Conservation (phyloP, 1,140 invertebrate species). For the Magallana angulata region DNA sequence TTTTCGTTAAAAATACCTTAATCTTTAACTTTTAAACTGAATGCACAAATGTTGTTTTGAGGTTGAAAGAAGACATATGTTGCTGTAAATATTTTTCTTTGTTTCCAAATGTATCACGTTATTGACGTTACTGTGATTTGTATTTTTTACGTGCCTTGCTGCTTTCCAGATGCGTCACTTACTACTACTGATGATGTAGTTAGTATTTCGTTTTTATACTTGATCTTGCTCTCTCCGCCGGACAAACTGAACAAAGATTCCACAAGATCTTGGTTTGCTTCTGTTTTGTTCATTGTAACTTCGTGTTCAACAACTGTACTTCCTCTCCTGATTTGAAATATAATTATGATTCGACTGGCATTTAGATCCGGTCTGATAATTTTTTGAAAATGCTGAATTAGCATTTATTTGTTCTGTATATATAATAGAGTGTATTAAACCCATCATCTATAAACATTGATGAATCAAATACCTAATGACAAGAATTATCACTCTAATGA, state of each 20-base stretch:
- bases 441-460: too few relatives aligned
- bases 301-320: conserved; percentile 13
- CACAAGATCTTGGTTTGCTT: not conserved
- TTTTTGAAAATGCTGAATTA: too few relatives aligned
- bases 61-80: not conserved
- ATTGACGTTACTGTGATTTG: not conserved
- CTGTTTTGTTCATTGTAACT: not conserved
- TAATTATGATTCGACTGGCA: not conserved
- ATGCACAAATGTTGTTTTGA: not conserved
- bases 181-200: too few relatives aligned
- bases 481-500: not conserved
- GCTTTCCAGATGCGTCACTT: too few relatives aligned
- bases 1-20: not conserved
- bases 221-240: not conserved
- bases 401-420: too few relatives aligned
- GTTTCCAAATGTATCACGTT: not conserved
- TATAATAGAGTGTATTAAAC: too few relatives aligned
- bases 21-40: not conserved
- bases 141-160: too few relatives aligned
- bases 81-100: not conserved
- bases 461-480: not conserved
- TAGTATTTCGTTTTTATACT: not conserved
- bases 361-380: too few relatives aligned
- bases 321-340: not conserved
- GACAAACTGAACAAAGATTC: not conserved